Base-by-base conservation (phyloP, 2,113 vertebrate genomes). In the Cephalopholis sonnerati region DNA sequence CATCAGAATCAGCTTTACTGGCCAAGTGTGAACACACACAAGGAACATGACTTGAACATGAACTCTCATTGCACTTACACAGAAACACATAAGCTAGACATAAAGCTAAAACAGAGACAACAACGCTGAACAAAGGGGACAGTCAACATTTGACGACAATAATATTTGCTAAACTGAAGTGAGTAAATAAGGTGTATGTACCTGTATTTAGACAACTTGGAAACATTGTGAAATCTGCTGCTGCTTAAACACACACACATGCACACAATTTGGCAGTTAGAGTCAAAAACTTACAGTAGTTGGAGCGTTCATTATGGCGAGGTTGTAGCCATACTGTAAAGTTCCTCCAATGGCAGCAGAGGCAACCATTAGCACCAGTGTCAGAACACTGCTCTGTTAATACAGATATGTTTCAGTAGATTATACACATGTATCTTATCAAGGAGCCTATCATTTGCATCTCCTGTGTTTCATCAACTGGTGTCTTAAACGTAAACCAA, bases 251-350 rank as follows among this genome's bases (percentile, higher is more conserved):
- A 53, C 46, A 54, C 54, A 71, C 36, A 17, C 24, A 61, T 12
- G 67, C 41, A 67, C 24, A 25, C 25, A 79, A 11, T 22, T 5
- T n/a, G 7, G 7, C 53, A 62, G 3, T 54, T 22, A 48, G 36
- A 63, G 2, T 44, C 1, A 50, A 15, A 66, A 59, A 74, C 97
- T 88, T 92, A 98, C 98, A 50, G 68, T 74, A 51, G 96, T 97
- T 0, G 97, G 97, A 72, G 97, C 94, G 32, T 97, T 98, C 95
- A 98, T 97, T 83, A 98, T 96, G 55, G 97, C 96, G 7, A 98
- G 96, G 91, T 97, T 99, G 92, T 97, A 98, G 36, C 98, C 97
- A 20, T 97, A 99, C 1, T 98, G 98, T 83, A 99, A 96, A 46
- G 97, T 98, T 77, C 98, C 98, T 70, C 97, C 97, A 75, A 97